phyloP scores from a whole-genome alignment of 1,140 invertebrate species.

The Drosophila santomea region DNA sequence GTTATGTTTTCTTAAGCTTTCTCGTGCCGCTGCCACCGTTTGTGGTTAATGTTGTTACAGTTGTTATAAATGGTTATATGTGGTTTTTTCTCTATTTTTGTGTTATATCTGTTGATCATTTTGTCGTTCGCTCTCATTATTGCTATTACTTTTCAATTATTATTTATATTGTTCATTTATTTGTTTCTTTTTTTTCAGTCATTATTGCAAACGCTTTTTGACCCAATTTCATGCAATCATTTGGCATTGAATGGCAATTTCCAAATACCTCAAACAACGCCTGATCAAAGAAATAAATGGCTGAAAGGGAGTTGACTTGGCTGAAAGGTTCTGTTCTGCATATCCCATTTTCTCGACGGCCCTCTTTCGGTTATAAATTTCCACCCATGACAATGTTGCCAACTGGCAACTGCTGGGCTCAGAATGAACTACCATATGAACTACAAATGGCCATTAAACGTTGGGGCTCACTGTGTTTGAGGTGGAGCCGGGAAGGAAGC shows the following conservation, averaged over 20 bases:
- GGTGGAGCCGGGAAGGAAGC: constrained; percentile 4
- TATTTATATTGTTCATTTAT: constrained; percentile 42
- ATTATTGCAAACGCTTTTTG: constrained; percentile 70
- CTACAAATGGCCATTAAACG: constrained; percentile 68
- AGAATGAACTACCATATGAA: constrained; percentile 63
- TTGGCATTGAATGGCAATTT: constrained; percentile 53
- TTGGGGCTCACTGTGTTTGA: constrained; percentile 4
- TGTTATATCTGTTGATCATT: constrained; percentile 55
- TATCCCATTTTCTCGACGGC: neutral
- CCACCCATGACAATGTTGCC: constrained; percentile 72
- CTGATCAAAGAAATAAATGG: constrained; percentile 23
- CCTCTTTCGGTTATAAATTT: constrained; percentile 54
- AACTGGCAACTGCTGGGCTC: constrained; percentile 60
- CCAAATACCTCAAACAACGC: constrained; percentile 21
- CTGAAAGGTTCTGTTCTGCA: constrained; percentile 38
- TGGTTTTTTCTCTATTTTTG: constrained; percentile 27
- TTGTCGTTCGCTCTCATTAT: constrained; percentile 76
- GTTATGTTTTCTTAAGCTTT: constrained; percentile 79
- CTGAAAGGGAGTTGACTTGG: constrained; percentile 28
- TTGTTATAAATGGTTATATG: constrained; percentile 56
- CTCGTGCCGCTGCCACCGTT: constrained; percentile 48
- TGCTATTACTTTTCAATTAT: constrained; percentile 75
- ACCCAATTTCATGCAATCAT: constrained; percentile 65
- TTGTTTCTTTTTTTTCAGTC: constrained; percentile 28
- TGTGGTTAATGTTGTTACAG: constrained; percentile 49